Evolutionary conservation across 2,797 vertebrate species (phyloP), one percentile per base, ranked within the genome.

Genomic region (Coregonus ussuriensis): DNA sequence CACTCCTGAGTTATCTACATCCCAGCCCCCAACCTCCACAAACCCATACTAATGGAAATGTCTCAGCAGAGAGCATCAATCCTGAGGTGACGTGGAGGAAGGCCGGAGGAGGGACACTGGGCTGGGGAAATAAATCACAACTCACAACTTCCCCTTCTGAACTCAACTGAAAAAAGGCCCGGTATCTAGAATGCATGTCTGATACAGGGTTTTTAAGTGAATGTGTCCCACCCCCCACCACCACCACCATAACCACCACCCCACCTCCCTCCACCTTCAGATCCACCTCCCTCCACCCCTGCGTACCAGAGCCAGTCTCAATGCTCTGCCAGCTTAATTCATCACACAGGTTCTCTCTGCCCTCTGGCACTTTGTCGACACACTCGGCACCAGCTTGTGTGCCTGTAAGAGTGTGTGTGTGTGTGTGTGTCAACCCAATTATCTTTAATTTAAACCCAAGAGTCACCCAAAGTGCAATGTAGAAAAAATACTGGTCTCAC

Each of bases 91-190:
- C 85, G 91, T 86, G 88, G 84, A 86, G 87, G 88, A 56, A 72
- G 91, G 85, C 81, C 83, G 82, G 86, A 89, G 87, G 88, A 91
- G 85, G 84, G 85, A 77, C 63, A 31, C 74, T 86, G 79, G 85
- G 83, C 82, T 80, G 82, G 82, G 80, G 86, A 85, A 88, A 91
- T 92, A 93, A 93, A 93, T 93, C 91, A 93, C 84, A 81, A 75
- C 72, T 52, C 6, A 18, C 41, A 18, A 18, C 25, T 18, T 25
- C 59, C 59, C 54, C 18, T 29, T 6, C 21, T 31, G 13, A 51
- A 16, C 63, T 16, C 37, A 65, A 25, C 14, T 33, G 66, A 68
- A 35, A 66, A 31, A 68, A 37, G 82, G 77, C 83, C 85, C 37
- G 82, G 89, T 77, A 82, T 79, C 82, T 85, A 86, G 89, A 91